A percentile compares a stretch with the other conserved stretches of the same genome.
These are phyloP conservation scores for Ciconia boyciana DNA, from an alignment of 2,113 vertebrate genomes.

Conservation along the genomic window DNA sequence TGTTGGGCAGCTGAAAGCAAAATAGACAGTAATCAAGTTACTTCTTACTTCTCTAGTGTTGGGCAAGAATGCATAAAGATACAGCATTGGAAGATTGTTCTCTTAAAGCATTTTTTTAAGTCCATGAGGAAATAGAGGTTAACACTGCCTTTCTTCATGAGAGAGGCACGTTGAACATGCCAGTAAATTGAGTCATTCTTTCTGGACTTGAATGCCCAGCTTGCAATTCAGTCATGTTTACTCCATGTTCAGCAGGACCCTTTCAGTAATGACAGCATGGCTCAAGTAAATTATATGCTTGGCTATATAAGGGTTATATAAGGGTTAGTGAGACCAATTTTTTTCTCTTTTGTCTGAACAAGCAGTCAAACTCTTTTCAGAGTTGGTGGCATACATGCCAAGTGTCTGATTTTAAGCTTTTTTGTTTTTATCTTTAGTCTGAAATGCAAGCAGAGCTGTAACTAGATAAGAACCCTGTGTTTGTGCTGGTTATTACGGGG, in stretches of 20 bases:
- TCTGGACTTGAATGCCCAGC: not conserved
- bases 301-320: not conserved
- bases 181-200: not conserved
- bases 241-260: not conserved
- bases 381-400: not conserved
- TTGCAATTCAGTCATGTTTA: not conserved
- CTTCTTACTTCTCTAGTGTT: not conserved
- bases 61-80: not conserved
- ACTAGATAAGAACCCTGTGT: not conserved
- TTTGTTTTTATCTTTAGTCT: not conserved
- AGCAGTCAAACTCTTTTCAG: not conserved
- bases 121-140: not conserved
- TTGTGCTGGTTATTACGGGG: not conserved
- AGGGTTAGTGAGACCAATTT: not conserved
- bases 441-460: not conserved
- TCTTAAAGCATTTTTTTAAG: not conserved
- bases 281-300: not conserved
- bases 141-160: not conserved
- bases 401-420: not conserved
- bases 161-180: rapidly evolving
- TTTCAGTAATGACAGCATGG: not conserved
- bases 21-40: not conserved
- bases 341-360: not conserved
- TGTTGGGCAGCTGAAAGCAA: not conserved
- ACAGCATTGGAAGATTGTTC: not conserved